Percentiles rank a stretch among this genome's conserved stretches.
Evolutionary conservation across 2,113 vertebrate species (phyloP).

Genomic region (Accipiter virgatus): DNA sequence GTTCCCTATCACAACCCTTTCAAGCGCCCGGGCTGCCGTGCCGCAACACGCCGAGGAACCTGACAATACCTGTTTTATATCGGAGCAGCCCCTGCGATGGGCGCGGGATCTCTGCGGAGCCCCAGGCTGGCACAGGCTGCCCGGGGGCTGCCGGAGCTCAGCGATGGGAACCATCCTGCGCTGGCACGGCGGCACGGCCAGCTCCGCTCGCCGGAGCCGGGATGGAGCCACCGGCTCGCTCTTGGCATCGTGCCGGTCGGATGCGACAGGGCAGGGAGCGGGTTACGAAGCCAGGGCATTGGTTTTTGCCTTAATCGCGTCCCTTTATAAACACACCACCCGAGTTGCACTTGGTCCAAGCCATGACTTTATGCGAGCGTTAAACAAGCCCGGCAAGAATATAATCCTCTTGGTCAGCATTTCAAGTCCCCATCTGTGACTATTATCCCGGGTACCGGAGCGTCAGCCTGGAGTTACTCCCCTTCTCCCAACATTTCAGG

Average conservation of each 20-base stretch:
- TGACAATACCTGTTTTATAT: background rate
- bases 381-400: background rate
- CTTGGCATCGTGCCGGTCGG: rapidly evolving
- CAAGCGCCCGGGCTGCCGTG: background rate
- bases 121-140: background rate
- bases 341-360: no score
- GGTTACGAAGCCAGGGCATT: background rate
- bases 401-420: background rate
- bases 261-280: background rate
- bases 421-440: background rate
- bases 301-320: background rate
- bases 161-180: background rate
- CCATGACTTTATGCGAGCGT: background rate
- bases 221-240: background rate
- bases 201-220: background rate
- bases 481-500: background rate
- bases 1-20: constrained; percentile 17
- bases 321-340: background rate
- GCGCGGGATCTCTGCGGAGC: background rate
- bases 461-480: background rate
- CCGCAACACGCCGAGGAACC: constrained; percentile 6
- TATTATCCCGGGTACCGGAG: rapidly evolving
- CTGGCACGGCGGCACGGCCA: rapidly evolving
- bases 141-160: background rate
- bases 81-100: rapidly evolving